phyloP scores from a whole-genome alignment of 2,113 vertebrate genomes.

The Lynx canadensis region DNA sequence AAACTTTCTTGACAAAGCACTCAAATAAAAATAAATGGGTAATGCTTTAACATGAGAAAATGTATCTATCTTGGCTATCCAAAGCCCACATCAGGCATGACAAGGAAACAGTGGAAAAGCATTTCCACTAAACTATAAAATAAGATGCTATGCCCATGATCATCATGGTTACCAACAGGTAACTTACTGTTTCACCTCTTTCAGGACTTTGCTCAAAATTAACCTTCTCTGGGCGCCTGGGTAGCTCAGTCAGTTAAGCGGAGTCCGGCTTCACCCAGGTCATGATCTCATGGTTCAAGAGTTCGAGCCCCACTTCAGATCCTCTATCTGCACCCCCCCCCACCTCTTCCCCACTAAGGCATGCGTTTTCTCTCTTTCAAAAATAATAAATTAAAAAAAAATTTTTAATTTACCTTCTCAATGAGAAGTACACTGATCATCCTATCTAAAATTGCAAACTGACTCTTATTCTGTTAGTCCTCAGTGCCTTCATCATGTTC shows the following conservation, averaged over 20 bases:
- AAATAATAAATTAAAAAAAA: too few relatives aligned
- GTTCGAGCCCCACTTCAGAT: too few relatives aligned
- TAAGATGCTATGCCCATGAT: neutral
- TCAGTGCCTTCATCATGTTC: neutral
- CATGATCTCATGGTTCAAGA: too few relatives aligned
- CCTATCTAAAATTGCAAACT: neutral
- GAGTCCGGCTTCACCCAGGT: too few relatives aligned
- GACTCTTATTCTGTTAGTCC: neutral
- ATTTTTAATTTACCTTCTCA: neutral
- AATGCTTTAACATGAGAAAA: neutral
- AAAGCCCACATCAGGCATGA: neutral
- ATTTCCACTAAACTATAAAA: neutral
- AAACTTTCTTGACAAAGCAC: neutral
- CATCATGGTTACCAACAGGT: neutral
- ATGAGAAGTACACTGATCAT: neutral
- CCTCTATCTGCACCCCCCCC: too few relatives aligned
- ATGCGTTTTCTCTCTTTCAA: too few relatives aligned
- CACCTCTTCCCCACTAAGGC: too few relatives aligned
- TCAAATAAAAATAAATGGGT: conserved; percentile 11
- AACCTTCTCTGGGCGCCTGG: neutral
- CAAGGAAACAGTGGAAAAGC: neutral
- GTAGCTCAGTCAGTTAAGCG: too few relatives aligned
- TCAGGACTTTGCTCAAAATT: neutral
- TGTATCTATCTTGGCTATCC: neutral
- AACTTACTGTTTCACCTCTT: neutral